Conservation (phyloP, 1,140 invertebrate species). For the Radopholus similis region DNA sequence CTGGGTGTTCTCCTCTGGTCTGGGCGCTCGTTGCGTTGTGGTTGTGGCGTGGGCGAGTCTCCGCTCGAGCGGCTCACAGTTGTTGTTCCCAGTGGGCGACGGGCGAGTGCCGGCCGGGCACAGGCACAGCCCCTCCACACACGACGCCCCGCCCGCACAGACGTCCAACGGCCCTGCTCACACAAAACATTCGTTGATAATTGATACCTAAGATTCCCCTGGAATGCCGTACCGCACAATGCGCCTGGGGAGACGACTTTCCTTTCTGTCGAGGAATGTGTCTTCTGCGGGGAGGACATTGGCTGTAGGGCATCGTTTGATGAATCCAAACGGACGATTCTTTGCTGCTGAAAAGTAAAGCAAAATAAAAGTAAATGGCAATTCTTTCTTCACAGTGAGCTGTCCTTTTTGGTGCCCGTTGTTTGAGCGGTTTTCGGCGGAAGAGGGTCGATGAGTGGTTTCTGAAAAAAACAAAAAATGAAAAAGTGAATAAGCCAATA, state of each 20-base stretch:
- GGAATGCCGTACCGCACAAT: constrained; percentile 21
- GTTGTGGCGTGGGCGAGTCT: neutral
- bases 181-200: neutral
- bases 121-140: constrained; percentile 51
- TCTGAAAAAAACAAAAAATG: no score
- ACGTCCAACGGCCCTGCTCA: constrained; percentile 48
- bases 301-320: no score
- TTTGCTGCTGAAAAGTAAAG: no score
- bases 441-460: no score
- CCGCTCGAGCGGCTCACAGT: constrained; percentile 32
- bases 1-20: neutral
- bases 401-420: no score
- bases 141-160: constrained; percentile 51
- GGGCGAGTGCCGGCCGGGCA: constrained; percentile 51
- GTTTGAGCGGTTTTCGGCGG: no score
- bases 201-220: neutral
- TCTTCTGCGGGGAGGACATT: no score
- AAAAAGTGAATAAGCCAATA: no score
- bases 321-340: no score
- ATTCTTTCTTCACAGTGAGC: no score
- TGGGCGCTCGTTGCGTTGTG: neutral
- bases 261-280: neutral
- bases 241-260: constrained; percentile 9
- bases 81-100: constrained; percentile 17
- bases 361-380: no score